Evolutionary conservation across 1,140 invertebrate genomes (phyloP).

Genomic region (Acyrthosiphon pisum): DNA sequence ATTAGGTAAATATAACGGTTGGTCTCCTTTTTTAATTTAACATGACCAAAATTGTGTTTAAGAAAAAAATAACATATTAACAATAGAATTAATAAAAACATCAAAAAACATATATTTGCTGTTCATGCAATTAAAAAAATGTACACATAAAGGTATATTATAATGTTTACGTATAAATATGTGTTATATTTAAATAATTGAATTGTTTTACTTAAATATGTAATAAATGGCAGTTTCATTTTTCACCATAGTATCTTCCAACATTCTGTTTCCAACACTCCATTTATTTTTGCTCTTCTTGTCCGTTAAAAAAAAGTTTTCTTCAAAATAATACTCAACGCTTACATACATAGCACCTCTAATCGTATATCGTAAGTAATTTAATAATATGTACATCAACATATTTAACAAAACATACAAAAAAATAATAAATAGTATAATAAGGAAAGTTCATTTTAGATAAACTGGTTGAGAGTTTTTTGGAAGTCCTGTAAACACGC

Average conservation of each 20-base stretch:
- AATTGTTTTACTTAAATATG: neutral
- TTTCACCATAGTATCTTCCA: neutral
- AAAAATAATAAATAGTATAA: neutral
- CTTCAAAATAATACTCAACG: constrained; percentile 12
- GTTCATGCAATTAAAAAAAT: neutral
- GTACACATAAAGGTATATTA: neutral
- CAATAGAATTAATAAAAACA: neutral
- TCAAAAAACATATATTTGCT: constrained; percentile 26
- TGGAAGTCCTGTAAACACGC: constrained; percentile 88
- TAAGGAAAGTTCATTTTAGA: constrained; percentile 63
- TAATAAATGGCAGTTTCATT: constrained; percentile 29
- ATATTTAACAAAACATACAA: constrained; percentile 7
- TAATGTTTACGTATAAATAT: constrained; percentile 19
- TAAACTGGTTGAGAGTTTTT: constrained; percentile 79
- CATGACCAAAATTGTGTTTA: neutral
- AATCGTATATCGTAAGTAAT: constrained; percentile 1
- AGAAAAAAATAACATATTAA: neutral
- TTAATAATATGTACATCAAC: neutral
- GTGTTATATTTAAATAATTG: constrained; percentile 6
- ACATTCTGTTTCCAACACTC: neutral
- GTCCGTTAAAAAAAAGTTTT: neutral
- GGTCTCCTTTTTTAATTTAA: neutral
- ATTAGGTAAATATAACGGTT: neutral
- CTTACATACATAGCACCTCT: constrained; percentile 46
- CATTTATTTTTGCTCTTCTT: neutral